Conservation (phyloP, 2,797 vertebrate species). For the Channallabes apus region DNA sequence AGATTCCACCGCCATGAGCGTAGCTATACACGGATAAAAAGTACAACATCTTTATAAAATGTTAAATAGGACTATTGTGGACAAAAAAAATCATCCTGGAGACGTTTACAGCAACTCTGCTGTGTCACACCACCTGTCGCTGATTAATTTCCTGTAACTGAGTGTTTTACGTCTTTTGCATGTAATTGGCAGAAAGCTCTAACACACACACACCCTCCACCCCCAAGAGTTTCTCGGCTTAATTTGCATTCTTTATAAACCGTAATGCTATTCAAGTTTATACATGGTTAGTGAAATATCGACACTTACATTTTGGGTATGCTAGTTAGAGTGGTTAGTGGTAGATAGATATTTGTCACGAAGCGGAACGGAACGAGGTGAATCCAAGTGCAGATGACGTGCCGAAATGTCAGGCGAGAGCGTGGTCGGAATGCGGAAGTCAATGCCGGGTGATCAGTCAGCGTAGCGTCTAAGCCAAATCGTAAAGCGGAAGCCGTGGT, state of each 20-base stretch:
- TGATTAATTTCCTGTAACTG: neutral
- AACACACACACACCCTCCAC: no score
- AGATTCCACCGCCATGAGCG: neutral
- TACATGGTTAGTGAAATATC: neutral
- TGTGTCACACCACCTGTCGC: neutral
- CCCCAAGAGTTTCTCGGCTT: neutral
- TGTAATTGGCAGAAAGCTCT: neutral
- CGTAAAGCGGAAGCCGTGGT: no score
- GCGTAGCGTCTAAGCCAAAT: no score
- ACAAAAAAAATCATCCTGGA: neutral
- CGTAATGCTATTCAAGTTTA: neutral
- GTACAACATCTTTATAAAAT: neutral
- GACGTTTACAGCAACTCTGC: neutral
- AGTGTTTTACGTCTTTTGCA: neutral
- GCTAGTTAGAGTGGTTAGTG: neutral
- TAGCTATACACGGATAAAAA: neutral
- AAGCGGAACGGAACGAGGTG: no score
- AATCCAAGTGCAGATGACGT: no score
- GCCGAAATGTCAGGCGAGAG: no score
- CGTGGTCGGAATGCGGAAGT: no score
- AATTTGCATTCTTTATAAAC: neutral
- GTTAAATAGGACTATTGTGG: neutral
- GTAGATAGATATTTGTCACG: neutral
- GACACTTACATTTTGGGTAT: neutral
- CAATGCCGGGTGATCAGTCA: no score